A percentile compares a stretch with the other conserved stretches of the same genome.
phyloP scores from a whole-genome alignment of 1,140 invertebrate genomes.

The Thaumetopoea pityocampa region DNA sequence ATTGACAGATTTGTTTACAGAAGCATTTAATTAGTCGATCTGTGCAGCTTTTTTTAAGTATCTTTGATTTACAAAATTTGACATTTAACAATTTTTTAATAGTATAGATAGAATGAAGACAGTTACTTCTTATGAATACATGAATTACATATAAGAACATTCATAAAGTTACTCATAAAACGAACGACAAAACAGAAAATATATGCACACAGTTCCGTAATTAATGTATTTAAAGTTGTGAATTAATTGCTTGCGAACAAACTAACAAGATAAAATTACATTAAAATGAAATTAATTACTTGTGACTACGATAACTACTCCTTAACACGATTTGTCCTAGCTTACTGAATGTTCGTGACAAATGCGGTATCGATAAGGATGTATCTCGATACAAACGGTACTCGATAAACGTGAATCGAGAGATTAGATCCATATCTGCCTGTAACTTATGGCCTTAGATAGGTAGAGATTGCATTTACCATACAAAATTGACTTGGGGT shows the following conservation, averaged over 20 bases:
- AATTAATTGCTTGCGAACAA: background rate
- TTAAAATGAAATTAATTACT: background rate
- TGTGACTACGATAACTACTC: conserved; percentile 8
- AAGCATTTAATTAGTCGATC: no score
- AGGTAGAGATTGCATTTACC: conserved; percentile 4
- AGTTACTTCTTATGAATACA: no score
- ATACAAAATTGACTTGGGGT: conserved; percentile 3
- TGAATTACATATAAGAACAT: no score
- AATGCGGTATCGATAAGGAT: conserved; percentile 52
- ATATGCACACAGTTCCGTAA: no score
- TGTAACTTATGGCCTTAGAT: conserved; percentile 15
- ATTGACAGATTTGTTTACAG: no score
- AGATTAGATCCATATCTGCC: conserved; percentile 60
- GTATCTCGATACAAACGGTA: conserved; percentile 52
- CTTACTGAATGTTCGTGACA: conserved; percentile 45
- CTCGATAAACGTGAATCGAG: conserved; percentile 58
- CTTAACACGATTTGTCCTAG: conserved; percentile 10
- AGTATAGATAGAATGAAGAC: no score
- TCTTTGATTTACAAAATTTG: no score
- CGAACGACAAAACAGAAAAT: no score
- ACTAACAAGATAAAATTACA: background rate
- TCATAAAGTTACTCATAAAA: no score
- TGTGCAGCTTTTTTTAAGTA: no score
- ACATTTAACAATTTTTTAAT: no score
- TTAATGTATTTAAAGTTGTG: background rate